A percentile compares a stretch with the other conserved stretches of the same genome.
Evolutionary conservation across 2,888 invertebrate genomes (phyloP).

Genomic region (Noctua janthina): DNA sequence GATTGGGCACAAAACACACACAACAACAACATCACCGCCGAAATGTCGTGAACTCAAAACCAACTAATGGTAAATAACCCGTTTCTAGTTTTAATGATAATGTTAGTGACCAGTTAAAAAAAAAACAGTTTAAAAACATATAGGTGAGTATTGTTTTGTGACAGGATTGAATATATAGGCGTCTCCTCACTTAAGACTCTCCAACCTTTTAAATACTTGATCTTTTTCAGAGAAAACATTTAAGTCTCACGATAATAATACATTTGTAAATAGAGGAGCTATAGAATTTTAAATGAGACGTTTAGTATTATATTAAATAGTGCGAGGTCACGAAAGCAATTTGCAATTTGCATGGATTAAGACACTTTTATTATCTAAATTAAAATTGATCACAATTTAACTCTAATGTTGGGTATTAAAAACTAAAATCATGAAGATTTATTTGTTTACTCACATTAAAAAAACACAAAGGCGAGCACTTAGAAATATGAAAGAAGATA

Average conservation of each 20-base stretch:
- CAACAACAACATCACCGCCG: too few species aligned
- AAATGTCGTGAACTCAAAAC: too few species aligned
- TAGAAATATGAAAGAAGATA: not conserved
- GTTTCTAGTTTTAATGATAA: too few species aligned
- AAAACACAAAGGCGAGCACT: conserved; percentile 1
- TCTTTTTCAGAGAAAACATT: not conserved
- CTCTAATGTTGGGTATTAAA: too few species aligned
- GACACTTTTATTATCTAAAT: not conserved
- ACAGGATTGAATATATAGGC: too few species aligned
- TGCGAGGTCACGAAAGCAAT: conserved; percentile 1
- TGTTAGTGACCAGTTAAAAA: too few species aligned
- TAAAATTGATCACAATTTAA: not conserved
- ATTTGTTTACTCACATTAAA: not conserved
- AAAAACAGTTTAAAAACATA: too few species aligned
- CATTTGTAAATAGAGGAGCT: not conserved
- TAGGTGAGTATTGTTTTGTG: not conserved
- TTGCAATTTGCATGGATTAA: conserved; percentile 1
- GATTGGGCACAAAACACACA: too few species aligned
- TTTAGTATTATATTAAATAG: not conserved
- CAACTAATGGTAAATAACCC: too few species aligned
- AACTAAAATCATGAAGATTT: not conserved
- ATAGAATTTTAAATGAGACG: not conserved
- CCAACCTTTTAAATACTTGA: not conserved
- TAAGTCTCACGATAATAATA: not conserved
- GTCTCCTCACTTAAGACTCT: too few species aligned